Evolutionary conservation across 1,140 invertebrate genomes (phyloP).

Genomic region (Tetramorium simillimum): DNA sequence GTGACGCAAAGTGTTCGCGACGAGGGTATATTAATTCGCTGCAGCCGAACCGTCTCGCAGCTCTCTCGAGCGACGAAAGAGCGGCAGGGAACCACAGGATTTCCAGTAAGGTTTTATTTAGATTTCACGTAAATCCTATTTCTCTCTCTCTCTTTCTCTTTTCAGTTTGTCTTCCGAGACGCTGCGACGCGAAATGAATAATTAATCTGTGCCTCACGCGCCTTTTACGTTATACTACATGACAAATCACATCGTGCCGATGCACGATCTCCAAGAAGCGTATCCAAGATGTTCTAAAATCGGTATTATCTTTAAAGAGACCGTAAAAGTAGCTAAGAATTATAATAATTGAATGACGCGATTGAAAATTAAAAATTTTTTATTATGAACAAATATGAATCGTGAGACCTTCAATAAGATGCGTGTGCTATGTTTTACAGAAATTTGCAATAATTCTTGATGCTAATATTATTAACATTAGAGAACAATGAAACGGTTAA

Average conservation of each 20-base stretch:
- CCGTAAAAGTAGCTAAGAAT: neutral
- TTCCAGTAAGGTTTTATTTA: slow-evolving; percentile 81
- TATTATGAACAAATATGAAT: neutral
- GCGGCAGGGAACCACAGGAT: slow-evolving; percentile 65
- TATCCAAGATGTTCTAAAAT: neutral
- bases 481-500: neutral
- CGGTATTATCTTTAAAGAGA: neutral
- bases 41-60: slow-evolving; percentile 35
- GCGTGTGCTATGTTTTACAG: neutral
- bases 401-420: neutral
- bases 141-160: neutral
- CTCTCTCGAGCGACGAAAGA: neutral
- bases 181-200: slow-evolving; percentile 74
- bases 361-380: neutral
- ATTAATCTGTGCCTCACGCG: slow-evolving; percentile 56
- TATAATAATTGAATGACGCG: neutral
- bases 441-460: neutral
- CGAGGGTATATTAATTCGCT: slow-evolving; percentile 40
- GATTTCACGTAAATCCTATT: slow-evolving; percentile 75
- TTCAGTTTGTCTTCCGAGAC: slow-evolving; percentile 47
- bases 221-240: slow-evolving; percentile 5
- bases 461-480: no score
- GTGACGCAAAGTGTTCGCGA: slow-evolving; percentile 27
- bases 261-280: neutral
- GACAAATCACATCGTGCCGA: neutral